A percentile compares a stretch with the other conserved stretches of the same genome.
phyloP scores from a whole-genome alignment of 92 coral and sea anemone species.

The Porites divaricata region DNA sequence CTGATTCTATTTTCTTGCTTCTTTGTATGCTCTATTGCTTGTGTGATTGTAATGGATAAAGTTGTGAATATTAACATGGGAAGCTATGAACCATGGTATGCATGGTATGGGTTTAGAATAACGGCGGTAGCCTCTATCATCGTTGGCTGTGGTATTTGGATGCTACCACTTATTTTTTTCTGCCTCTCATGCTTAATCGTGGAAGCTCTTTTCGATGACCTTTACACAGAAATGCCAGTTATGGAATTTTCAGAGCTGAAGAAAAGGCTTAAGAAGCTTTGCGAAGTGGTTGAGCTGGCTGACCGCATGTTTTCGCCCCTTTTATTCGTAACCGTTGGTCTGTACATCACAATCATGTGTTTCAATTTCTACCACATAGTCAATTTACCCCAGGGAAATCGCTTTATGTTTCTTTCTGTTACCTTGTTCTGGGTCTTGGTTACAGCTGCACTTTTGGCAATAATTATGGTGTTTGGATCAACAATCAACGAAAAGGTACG shows the following conservation, averaged over 20 bases:
- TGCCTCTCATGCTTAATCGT: slow-evolving; percentile 9
- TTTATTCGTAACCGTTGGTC: background rate
- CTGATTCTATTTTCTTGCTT: background rate
- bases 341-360: slow-evolving; percentile 26
- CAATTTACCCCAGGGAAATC: background rate
- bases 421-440: background rate
- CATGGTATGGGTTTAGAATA: slow-evolving; percentile 20
- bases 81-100: background rate
- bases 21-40: background rate
- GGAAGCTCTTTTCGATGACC: background rate
- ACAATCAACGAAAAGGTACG: slow-evolving; percentile 34
- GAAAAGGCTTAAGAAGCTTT: background rate
- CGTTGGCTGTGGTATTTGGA: slow-evolving; percentile 13
- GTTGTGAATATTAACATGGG: background rate
- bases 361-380: slow-evolving; percentile 1
- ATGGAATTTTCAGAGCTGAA: background rate
- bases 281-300: slow-evolving; percentile 23
- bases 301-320: slow-evolving; percentile 23
- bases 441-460: background rate
- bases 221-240: background rate
- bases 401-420: background rate
- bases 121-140: background rate
- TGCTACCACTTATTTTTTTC: slow-evolving; percentile 12
- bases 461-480: slow-evolving; percentile 24
- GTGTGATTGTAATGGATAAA: background rate